A percentile compares a stretch with the other conserved stretches of the same genome.
Conservation (phyloP, 2,113 vertebrate species). For the Puffinus mauretanicus region DNA sequence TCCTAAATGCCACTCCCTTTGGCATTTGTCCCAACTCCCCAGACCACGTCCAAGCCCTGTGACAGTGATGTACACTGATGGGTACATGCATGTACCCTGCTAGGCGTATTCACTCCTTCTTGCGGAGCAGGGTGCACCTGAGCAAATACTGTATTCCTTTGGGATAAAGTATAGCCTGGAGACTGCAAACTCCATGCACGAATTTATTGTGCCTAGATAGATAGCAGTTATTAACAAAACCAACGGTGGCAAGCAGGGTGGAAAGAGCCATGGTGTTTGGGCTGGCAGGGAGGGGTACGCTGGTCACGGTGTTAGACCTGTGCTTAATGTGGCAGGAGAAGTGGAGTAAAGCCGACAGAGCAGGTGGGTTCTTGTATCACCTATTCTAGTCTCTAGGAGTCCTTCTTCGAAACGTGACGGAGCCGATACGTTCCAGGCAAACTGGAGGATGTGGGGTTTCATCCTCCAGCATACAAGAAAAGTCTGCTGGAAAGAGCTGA, state of each 20-base stretch:
- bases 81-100: no score
- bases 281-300: neutral
- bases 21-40: neutral
- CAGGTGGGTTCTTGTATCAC: accelerated
- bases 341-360: neutral
- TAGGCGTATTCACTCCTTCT: neutral
- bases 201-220: neutral
- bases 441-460: accelerated
- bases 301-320: neutral
- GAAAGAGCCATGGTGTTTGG: neutral
- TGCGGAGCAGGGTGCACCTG: neutral
- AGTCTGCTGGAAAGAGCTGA: neutral
- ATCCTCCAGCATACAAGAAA: neutral
- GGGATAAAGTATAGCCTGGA: neutral
- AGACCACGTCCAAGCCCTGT: neutral
- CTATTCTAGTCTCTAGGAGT: neutral
- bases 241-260: neutral
- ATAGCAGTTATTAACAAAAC: neutral
- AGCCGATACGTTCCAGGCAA: neutral
- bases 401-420: neutral
- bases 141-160: neutral
- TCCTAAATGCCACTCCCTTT: neutral
- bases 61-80: no score
- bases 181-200: neutral
- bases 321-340: neutral